These are phyloP conservation scores for Hippocampus comes DNA, from an alignment of 2,113 vertebrate genomes.

Conservation along the genomic window DNA sequence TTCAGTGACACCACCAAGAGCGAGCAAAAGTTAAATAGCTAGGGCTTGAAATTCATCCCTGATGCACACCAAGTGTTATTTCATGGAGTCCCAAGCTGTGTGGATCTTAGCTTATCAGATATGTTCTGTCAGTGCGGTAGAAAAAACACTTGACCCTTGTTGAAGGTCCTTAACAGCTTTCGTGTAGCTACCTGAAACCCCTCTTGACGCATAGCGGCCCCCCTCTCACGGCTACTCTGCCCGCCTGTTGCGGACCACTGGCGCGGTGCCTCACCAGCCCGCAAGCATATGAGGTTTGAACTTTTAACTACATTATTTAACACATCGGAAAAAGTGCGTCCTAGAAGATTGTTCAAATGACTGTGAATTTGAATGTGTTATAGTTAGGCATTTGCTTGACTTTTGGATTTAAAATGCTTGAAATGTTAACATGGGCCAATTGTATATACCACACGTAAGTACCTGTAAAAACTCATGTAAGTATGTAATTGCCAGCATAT, in stretches of 20 bases:
- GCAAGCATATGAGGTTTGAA: constrained; percentile 84
- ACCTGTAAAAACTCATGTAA: too few relatives aligned
- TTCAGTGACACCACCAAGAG: neutral
- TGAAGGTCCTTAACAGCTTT: constrained; percentile 55
- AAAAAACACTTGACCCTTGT: neutral
- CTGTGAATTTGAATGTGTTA: neutral
- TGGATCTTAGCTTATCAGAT: neutral
- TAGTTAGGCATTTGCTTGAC: too few relatives aligned
- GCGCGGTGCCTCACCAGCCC: constrained; percentile 89
- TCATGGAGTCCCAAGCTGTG: neutral
- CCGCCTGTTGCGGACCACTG: constrained; percentile 85
- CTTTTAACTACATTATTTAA: neutral
- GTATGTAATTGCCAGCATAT: too few relatives aligned
- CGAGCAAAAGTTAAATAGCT: neutral
- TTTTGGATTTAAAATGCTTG: too few relatives aligned
- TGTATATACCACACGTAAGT: too few relatives aligned
- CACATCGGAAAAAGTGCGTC: neutral
- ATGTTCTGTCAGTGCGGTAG: too few relatives aligned
- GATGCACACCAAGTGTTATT: neutral
- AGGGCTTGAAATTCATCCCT: neutral
- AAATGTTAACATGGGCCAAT: too few relatives aligned
- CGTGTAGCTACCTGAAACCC: constrained; percentile 87
- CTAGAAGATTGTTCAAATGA: neutral
- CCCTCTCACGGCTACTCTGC: constrained; percentile 85
- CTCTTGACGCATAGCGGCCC: constrained; percentile 91